phyloP scores from a whole-genome alignment of 2,888 invertebrate genomes.

The Tenthredo notha region DNA sequence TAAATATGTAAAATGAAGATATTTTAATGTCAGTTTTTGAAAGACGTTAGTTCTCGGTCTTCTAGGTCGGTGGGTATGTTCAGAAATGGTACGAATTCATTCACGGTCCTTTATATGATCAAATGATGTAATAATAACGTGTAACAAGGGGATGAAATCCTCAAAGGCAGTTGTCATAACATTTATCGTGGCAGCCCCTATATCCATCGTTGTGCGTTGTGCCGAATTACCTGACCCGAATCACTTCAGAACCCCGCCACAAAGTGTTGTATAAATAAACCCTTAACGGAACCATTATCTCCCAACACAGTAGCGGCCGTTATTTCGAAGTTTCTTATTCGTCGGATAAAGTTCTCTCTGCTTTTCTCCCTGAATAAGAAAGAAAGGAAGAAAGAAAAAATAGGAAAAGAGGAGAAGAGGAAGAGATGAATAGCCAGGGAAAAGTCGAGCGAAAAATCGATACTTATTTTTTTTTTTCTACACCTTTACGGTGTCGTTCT shows the following conservation, averaged over 20 bases:
- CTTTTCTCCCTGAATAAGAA: neutral
- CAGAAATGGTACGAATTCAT: neutral
- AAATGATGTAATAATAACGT: neutral
- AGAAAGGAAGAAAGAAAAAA: neutral
- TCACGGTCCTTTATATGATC: neutral
- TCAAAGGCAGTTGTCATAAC: conserved; percentile 19
- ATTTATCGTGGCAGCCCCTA: conserved; percentile 27
- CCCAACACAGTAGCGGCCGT: neutral
- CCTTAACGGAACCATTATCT: conserved; percentile 46
- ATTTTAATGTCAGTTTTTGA: neutral
- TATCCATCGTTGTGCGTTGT: conserved; percentile 1
- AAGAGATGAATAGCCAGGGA: neutral
- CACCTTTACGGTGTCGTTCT: neutral
- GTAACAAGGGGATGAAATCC: neutral
- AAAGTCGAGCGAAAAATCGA: conserved; percentile 11
- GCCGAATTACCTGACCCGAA: conserved; percentile 38
- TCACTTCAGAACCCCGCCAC: conserved; percentile 21
- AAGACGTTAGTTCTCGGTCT: neutral
- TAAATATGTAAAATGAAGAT: neutral
- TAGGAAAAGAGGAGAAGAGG: neutral
- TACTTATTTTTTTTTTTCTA: neutral
- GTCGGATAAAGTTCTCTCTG: neutral
- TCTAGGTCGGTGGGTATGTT: neutral
- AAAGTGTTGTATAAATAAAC: conserved; percentile 49
- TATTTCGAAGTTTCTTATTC: conserved; percentile 2